Base-by-base conservation (phyloP, 92 coral and sea anemone species). In the Plumapathes pennacea region DNA sequence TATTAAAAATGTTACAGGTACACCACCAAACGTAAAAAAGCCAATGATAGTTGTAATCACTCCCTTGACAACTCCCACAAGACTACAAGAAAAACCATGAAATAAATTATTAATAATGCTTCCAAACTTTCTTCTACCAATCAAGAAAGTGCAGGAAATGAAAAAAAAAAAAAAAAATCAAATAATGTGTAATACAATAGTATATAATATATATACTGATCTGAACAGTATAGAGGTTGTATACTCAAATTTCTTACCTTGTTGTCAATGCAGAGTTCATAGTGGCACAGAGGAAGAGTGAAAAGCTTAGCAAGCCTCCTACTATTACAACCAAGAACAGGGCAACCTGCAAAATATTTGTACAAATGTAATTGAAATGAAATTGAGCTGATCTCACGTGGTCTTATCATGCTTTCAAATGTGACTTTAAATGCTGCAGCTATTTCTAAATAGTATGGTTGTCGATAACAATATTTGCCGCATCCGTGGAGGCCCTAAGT, bases 1-100 rank as follows among this genome's bases (percentile, higher is more conserved):
- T 0, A 71, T 70, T 12, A 84, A 48, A 3, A 67, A 21, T 6
- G 90, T 84, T n/a, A 70, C 76, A 6, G 89, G 80, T 2, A 88
- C 89, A 2, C 98, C 98, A 30, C 98, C 98, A 74, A 92, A 92
- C 4, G 98, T 84, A 70, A 88, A 92, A 57, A 92, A 88, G 4
- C 98, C 98, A 45, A 88, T 89, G 26, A 84, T 34, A 20, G 98
- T 88, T 13, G 98, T 88, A 29, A 88, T 45, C 10, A 92, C 75
- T 24, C 98, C 95, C 68, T 92, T 92, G 25, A 88, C 78, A 5
- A 92, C 96, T 8, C 98, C 98, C 17, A 92, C 98, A 26, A 92
- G 96, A 60, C 98, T 92, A 74, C 27, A 65, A 10, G 21, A 19
- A 36, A 67, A 11, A n/a, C n/a, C n/a, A n/a, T n/a, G n/a, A n/a